A percentile compares a stretch with the other conserved stretches of the same genome.
These are phyloP conservation scores for Coleophora flavipennella DNA, from an alignment of 2,888 invertebrate species.

Conservation along the genomic window DNA sequence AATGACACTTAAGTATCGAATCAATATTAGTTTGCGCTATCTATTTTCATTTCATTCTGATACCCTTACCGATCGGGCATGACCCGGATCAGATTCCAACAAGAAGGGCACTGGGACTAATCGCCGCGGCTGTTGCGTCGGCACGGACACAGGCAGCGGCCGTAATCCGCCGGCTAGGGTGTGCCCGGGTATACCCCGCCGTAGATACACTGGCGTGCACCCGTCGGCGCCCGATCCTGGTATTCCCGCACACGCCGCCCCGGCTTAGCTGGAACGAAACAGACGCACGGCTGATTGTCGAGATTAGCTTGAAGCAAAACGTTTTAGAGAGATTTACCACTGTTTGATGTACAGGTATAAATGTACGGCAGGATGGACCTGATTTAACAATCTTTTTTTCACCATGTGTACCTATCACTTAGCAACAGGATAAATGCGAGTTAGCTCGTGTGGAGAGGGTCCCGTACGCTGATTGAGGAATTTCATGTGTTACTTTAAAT, in stretches of 20 bases:
- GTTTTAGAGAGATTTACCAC: slow-evolving; percentile 38
- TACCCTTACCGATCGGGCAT: slow-evolving; percentile 27
- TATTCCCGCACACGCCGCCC: slow-evolving; percentile 14
- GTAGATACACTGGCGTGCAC: too few relatives aligned
- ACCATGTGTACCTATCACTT: too few relatives aligned
- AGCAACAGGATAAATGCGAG: too few relatives aligned
- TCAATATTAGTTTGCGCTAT: slow-evolving; percentile 44
- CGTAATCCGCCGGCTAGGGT: slow-evolving; percentile 36
- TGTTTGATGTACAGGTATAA: slow-evolving; percentile 14
- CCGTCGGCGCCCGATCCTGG: slow-evolving; percentile 6
- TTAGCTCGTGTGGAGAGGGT: too few relatives aligned
- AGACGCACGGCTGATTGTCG: slow-evolving; percentile 51
- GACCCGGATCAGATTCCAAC: slow-evolving; percentile 34
- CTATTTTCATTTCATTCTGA: slow-evolving; percentile 23
- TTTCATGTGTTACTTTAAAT: too few relatives aligned
- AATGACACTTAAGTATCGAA: too few relatives aligned
- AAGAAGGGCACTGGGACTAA: slow-evolving; percentile 57
- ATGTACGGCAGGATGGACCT: too few relatives aligned
- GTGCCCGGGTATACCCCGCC: slow-evolving; percentile 6
- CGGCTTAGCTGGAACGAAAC: slow-evolving; percentile 53
- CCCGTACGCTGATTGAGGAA: too few relatives aligned
- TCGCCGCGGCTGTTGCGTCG: slow-evolving; percentile 50
- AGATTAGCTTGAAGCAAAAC: slow-evolving; percentile 44
- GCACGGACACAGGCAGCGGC: slow-evolving; percentile 48
- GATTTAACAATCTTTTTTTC: too few relatives aligned